These are phyloP conservation scores for Megaceryle maxima DNA, from an alignment of 2,113 vertebrate genomes.

Conservation along the genomic window DNA sequence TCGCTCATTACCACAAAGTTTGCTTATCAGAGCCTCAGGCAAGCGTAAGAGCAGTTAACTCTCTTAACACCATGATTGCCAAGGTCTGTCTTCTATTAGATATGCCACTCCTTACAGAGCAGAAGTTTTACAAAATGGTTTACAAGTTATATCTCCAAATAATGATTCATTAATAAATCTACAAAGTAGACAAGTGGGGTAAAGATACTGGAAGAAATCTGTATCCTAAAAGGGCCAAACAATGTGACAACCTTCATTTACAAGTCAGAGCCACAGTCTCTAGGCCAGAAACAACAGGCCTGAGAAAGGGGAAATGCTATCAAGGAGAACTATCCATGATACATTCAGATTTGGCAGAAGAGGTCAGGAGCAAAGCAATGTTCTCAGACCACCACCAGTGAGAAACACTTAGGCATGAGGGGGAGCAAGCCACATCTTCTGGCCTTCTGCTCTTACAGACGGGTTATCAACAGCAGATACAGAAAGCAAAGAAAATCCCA, in stretches of 20 bases:
- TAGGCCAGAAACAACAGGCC: not conserved
- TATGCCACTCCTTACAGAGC: not conserved
- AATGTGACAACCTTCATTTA: not conserved
- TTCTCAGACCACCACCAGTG: not conserved
- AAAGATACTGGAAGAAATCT: not conserved
- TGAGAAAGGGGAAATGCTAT: not conserved
- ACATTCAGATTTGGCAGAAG: not conserved
- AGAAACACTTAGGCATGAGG: not conserved
- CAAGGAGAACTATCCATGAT: not conserved
- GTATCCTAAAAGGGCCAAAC: not conserved
- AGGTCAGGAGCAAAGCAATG: not conserved
- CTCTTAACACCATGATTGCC: not conserved
- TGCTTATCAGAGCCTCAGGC: constrained; percentile 31
- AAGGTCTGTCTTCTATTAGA: not conserved
- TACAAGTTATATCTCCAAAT: not conserved
- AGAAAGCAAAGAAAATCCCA: not conserved
- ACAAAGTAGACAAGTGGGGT: not conserved
- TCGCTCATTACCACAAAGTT: constrained; percentile 9
- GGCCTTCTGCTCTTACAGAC: not conserved
- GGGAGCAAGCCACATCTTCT: not conserved
- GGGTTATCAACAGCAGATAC: not conserved
- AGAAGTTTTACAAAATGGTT: not conserved
- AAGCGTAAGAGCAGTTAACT: constrained; percentile 6
- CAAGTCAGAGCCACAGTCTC: not conserved
- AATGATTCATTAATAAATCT: not conserved